Conservation (phyloP, 2,888 invertebrate genomes). For the Clunio marinus region DNA sequence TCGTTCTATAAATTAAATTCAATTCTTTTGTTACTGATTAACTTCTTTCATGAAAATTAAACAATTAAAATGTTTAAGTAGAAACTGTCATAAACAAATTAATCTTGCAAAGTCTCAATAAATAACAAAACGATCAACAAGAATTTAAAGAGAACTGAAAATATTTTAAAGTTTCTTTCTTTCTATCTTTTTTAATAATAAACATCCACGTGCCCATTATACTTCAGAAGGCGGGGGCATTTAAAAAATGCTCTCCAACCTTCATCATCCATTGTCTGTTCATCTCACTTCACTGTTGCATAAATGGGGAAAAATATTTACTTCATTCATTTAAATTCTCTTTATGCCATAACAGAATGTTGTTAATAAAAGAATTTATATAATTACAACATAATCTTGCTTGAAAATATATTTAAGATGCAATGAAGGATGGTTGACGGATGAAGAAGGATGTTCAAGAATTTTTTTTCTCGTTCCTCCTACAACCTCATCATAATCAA, state of each 20-base stretch:
- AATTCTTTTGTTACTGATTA: too few relatives aligned
- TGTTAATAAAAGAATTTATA: conserved; percentile 23
- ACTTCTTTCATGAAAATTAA: too few relatives aligned
- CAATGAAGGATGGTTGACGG: neutral
- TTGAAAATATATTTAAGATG: neutral
- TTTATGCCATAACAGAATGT: neutral
- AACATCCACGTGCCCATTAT: neutral
- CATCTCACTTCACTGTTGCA: neutral
- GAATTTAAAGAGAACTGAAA: too few relatives aligned
- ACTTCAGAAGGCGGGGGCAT: neutral
- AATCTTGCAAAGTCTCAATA: too few relatives aligned
- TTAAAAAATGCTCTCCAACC: too few relatives aligned
- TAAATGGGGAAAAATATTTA: conserved; percentile 26
- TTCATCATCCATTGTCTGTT: neutral
- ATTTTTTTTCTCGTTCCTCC: neutral
- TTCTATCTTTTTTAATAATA: neutral
- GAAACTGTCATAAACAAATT: too few relatives aligned
- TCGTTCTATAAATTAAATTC: too few relatives aligned
- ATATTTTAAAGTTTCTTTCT: too few relatives aligned
- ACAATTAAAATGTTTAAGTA: too few relatives aligned
- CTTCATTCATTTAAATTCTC: neutral
- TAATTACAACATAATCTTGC: conserved; percentile 29
- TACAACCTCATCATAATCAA: neutral
- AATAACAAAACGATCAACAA: too few relatives aligned
- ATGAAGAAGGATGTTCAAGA: neutral